Percentiles rank a stretch among this genome's conserved stretches.
Evolutionary conservation across 2,113 vertebrate species (phyloP).

Genomic region (Orcinus orca): DNA sequence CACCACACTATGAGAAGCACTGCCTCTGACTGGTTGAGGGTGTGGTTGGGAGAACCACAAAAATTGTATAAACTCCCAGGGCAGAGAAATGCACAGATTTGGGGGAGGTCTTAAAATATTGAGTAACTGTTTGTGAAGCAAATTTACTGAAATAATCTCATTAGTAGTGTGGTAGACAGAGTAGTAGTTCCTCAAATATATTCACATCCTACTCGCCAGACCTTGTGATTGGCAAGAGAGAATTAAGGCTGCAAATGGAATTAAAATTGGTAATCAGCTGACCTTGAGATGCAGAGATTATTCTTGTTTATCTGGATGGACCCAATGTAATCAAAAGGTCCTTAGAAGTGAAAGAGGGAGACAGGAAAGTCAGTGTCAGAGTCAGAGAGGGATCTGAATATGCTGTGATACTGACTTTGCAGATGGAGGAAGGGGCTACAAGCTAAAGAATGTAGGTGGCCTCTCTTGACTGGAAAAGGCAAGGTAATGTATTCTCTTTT

Average conservation of each 20-base stretch:
- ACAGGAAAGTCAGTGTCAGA: not conserved
- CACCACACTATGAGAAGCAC: not conserved
- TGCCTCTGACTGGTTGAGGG: not conserved
- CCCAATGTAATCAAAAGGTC: not conserved
- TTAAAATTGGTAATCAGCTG: not conserved
- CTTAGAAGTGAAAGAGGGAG: not conserved
- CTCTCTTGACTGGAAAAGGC: not conserved
- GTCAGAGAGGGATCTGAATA: not conserved
- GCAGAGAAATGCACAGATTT: not conserved
- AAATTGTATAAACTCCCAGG: not conserved
- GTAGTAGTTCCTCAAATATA: not conserved
- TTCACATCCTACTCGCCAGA: not conserved
- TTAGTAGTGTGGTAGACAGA: not conserved
- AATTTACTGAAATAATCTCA: not conserved
- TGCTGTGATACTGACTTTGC: not conserved
- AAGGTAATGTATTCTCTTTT: not conserved
- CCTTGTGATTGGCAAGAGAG: not conserved
- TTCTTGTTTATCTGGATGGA: not conserved
- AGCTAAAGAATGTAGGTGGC: not conserved
- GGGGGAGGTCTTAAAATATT: not conserved
- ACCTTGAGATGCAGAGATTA: not conserved
- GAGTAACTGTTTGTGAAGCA: not conserved
- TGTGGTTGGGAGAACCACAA: not conserved
- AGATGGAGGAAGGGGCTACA: not conserved
- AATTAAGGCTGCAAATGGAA: not conserved